Base-by-base conservation (phyloP, 2,113 vertebrate species). In the Lycaon pictus region DNA sequence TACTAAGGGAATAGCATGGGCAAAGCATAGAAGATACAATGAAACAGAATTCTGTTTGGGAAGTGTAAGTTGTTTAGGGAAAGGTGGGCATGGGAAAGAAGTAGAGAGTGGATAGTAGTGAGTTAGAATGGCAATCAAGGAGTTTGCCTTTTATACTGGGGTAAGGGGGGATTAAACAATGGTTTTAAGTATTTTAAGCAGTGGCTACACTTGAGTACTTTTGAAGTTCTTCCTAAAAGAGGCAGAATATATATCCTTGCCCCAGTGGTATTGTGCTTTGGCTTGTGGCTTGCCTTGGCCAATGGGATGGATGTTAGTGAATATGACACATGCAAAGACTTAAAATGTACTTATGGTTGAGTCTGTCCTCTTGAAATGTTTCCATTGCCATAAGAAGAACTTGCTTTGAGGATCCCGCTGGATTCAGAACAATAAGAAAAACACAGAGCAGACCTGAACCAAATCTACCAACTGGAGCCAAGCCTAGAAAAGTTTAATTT, bases 171-270 rank as follows among this genome's bases (percentile, higher is more conserved):
- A 79, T 86, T 72, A 72, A 95, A 35, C 48, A 72, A 6, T 72
- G 1, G 32, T 87, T 85, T 93, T 89, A 74, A 37, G 51, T 58
- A 43, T 84, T 90, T 80, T 72, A 92, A 94, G 23, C 7, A 83
- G 55, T 69, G 23, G 3, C 3, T 43, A 48, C 23, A 58, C 9
- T 65, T 67, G 43, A 22, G 7, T 88, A 29, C 29, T 71, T 88
- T 72, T 56, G 17, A 91, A 81, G 9, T 76, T 87, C 15, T 32
- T 96, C 27, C 77, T 95, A 80, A 80, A 93, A 95, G 16, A 80
- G 48, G 16, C 20, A 58, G 23, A 1, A 19, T 35, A 19, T 27
- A 37, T 51, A 65, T 72, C 2, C 29, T 11, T 63, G 20, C 3
- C 25, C 8, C 8, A 7, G 20, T 22, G 13, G 32, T n/a, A 19